Evolutionary conservation across 2,113 vertebrate genomes (phyloP).

Genomic region (Ameiurus melas): DNA sequence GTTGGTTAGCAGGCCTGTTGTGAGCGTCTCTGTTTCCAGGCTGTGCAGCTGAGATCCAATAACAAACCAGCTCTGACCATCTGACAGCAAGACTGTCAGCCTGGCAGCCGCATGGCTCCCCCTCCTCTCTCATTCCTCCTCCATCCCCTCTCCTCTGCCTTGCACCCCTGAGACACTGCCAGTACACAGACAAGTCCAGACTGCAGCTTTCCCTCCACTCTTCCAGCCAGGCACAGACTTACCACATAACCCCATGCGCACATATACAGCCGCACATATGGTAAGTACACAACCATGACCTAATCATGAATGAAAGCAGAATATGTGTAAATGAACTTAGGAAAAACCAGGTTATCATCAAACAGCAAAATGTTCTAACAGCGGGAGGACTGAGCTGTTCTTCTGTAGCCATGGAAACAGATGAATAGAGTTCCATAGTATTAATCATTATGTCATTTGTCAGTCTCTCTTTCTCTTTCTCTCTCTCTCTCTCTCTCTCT

Average conservation of each 20-base stretch:
- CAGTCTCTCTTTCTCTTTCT: slow-evolving; percentile 43
- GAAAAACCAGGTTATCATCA: slow-evolving; percentile 33
- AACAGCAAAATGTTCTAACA: slow-evolving; percentile 43
- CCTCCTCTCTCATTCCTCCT: slow-evolving; percentile 21
- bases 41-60: slow-evolving; percentile 68
- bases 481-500: slow-evolving; percentile 14
- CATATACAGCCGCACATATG: not conserved
- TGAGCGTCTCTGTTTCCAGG: slow-evolving; percentile 61
- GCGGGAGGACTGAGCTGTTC: slow-evolving; percentile 34
- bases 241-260: not conserved
- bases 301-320: slow-evolving; percentile 18
- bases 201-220: slow-evolving; percentile 1
- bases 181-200: slow-evolving; percentile 26
- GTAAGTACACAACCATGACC: not conserved
- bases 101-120: slow-evolving; percentile 54
- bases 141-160: slow-evolving; percentile 24
- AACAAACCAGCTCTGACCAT: slow-evolving; percentile 70
- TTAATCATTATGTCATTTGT: slow-evolving; percentile 61
- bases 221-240: slow-evolving; percentile 29
- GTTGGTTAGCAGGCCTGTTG: slow-evolving; percentile 56
- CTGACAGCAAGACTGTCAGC: slow-evolving; percentile 62
- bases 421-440: slow-evolving; percentile 49
- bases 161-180: slow-evolving; percentile 40
- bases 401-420: slow-evolving; percentile 56
- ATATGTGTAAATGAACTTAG: slow-evolving; percentile 24